Conservation (phyloP, 2,797 vertebrate species). For the Sphenopsis melanotis region DNA sequence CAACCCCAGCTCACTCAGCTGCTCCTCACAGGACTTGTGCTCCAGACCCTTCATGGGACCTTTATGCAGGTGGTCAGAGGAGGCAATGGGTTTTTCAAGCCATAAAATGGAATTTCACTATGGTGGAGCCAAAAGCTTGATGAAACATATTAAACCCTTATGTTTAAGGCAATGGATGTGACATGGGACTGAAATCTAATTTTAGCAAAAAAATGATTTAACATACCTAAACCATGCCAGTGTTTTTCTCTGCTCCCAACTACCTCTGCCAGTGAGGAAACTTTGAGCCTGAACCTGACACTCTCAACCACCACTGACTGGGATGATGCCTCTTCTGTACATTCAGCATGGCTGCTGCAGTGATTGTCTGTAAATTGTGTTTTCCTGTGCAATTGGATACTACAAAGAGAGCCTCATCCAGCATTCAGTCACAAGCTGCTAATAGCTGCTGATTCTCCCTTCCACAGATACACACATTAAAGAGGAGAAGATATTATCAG, state of each 20-base stretch:
- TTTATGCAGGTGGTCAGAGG: background rate
- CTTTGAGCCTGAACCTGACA: background rate
- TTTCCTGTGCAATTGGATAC: background rate
- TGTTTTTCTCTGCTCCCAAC: background rate
- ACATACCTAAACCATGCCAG: background rate
- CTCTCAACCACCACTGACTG: rapidly evolving
- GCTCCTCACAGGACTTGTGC: rapidly evolving
- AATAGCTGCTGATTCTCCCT: background rate
- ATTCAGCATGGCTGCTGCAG: background rate
- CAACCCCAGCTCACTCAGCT: background rate
- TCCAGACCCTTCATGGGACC: background rate
- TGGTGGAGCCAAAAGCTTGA: background rate
- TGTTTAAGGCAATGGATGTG: background rate
- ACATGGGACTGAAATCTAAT: background rate
- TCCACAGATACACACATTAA: background rate
- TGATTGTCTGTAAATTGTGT: background rate
- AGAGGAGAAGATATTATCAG: slow-evolving; percentile 13
- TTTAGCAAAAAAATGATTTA: background rate
- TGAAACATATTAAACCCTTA: background rate
- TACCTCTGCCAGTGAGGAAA: background rate
- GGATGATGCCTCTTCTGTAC: background rate
- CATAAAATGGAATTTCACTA: background rate
- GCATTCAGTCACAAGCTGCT: background rate
- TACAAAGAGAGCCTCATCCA: background rate
- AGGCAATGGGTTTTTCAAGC: background rate